Conservation (phyloP, 2,888 invertebrate genomes). For the Myopa tessellatipennis region DNA sequence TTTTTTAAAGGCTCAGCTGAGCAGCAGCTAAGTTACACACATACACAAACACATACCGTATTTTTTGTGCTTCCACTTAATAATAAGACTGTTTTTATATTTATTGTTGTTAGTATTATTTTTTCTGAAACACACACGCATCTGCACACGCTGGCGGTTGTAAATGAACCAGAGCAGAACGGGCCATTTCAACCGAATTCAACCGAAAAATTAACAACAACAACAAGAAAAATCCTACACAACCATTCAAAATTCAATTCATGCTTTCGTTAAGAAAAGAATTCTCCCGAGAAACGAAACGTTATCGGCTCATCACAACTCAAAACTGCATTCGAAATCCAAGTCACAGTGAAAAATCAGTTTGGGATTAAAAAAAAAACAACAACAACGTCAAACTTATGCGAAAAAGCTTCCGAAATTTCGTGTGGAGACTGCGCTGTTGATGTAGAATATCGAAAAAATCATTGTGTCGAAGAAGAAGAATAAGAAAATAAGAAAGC, state of each 20-base stretch:
- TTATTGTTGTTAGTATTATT: no score
- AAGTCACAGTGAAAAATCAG: conserved; percentile 10
- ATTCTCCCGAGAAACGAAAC: conserved; percentile 58
- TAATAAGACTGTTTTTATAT: no score
- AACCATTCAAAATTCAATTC: neutral
- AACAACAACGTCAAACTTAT: neutral
- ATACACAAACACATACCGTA: neutral
- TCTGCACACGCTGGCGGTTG: neutral
- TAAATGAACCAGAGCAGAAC: conserved; percentile 4
- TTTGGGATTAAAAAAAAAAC: neutral
- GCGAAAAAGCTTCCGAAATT: conserved; percentile 35
- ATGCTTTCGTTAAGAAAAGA: conserved; percentile 36
- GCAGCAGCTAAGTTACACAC: neutral
- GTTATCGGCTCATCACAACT: conserved; percentile 55
- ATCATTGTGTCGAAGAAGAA: neutral
- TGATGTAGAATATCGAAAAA: neutral
- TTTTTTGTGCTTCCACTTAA: neutral
- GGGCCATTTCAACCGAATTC: conserved; percentile 9
- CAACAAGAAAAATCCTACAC: no score
- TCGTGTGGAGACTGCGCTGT: conserved; percentile 31
- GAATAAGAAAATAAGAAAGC: neutral
- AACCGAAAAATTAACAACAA: conserved; percentile 1
- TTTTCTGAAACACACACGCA: conserved; percentile 9
- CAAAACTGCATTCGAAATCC: conserved; percentile 59
- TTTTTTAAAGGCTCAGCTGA: conserved; percentile 1